Evolutionary conservation across 1,140 invertebrate species (phyloP).

Genomic region (Drosophila azteca): DNA sequence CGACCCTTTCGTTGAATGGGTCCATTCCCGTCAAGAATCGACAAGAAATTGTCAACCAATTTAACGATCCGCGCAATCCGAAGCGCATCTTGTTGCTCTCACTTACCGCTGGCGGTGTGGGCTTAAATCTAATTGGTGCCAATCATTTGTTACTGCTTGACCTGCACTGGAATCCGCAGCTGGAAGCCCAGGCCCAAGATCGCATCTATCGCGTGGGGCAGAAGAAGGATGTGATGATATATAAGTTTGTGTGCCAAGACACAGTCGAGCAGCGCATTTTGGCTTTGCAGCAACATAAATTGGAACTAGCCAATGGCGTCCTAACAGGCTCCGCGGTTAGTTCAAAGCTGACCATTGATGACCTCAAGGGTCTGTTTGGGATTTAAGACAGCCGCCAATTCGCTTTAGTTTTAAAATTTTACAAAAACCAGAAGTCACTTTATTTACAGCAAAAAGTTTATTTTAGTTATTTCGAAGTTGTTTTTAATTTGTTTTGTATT

Average conservation of each 20-base stretch:
- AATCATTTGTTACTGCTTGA: constrained; percentile 96
- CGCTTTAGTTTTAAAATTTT: background rate
- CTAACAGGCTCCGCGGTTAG: constrained; percentile 87
- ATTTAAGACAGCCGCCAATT: constrained; percentile 77
- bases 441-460: constrained; percentile 57
- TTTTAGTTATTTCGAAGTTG: constrained; percentile 50
- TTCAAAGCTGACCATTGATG: constrained; percentile 90
- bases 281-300: constrained; percentile 91
- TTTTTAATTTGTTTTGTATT: constrained; percentile 28
- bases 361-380: constrained; percentile 91
- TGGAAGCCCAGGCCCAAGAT: constrained; percentile 96
- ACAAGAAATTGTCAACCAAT: constrained; percentile 87
- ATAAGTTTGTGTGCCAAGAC: constrained; percentile 93
- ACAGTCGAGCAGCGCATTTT: constrained; percentile 94
- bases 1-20: constrained; percentile 88
- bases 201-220: constrained; percentile 96
- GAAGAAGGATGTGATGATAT: constrained; percentile 90
- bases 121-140: constrained; percentile 94
- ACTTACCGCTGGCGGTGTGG: constrained; percentile 94
- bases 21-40: constrained; percentile 87
- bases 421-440: background rate
- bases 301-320: constrained; percentile 90
- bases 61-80: constrained; percentile 88
- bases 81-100: constrained; percentile 90
- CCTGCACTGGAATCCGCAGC: constrained; percentile 97